Base-by-base conservation (phyloP, 2,797 vertebrate genomes). In the Tarsius wallacei region DNA sequence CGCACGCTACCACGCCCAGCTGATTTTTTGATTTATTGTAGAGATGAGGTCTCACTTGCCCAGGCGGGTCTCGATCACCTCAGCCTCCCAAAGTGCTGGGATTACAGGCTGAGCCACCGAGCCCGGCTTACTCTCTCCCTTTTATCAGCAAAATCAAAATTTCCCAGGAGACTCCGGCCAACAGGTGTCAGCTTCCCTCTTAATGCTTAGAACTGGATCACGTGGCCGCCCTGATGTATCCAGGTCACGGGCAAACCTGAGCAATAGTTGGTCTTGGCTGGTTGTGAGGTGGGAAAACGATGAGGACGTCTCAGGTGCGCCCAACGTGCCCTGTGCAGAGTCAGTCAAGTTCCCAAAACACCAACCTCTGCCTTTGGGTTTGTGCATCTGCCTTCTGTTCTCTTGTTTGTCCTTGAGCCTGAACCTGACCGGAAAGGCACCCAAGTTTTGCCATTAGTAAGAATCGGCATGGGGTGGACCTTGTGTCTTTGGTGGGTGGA, bases 1-100 rank as follows among this genome's bases (percentile, higher is more conserved):
- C 10, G 3, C 3, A 19, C 0, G 9, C 59, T 10, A 61, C 59
- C 17, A 19, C 2, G 0, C n/a, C 66, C n/a, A 33, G n/a, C 66
- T 68, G 33, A 33, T 68, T 33, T 68, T 33, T 68, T 31, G n/a
- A 10, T 33, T 68, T 68, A 17, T 68, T n/a, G n/a, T 68, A 68
- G n/a, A 19, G 16, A 33, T 0, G 66, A n/a, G 16, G n/a, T 33
- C 33, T 68, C 66, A 33, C 7, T 68, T 68, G n/a, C 15, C 66
- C 66, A 68, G 66, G 16, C 16, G n/a, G 66, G 17, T 68, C 66
- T 68, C 0, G 66, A 33, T n/a, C 8, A 1, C 16, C 16, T 68
- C 16, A 0, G 66, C 66, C n/a, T 68, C n/a, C 66, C 17, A 68
- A 33, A 68, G n/a, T 33, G n/a, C n/a, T 68, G 66, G 66, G 16